These are phyloP conservation scores for Allolobophora icterica DNA, from an alignment of 2,888 invertebrate genomes.

Conservation along the genomic window DNA sequence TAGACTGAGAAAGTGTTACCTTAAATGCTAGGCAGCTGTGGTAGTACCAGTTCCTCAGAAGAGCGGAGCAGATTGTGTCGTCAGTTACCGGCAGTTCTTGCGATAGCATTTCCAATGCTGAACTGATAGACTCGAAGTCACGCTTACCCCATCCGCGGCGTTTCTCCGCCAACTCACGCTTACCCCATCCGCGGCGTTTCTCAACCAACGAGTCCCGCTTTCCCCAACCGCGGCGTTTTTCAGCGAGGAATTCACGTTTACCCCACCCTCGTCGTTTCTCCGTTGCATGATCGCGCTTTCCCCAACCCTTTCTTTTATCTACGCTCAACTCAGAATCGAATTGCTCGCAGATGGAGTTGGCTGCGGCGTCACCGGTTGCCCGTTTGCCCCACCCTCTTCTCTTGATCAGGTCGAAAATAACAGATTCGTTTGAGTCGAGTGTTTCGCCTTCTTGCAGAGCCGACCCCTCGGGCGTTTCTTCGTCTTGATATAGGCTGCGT, in stretches of 20 bases:
- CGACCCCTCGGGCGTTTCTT: neutral
- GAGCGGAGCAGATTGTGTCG: neutral
- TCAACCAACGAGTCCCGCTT: neutral
- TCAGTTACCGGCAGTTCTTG: neutral
- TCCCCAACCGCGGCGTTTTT: slow-evolving; percentile 12
- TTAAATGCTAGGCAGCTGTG: neutral
- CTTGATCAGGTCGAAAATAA: neutral
- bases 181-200: slow-evolving; percentile 21
- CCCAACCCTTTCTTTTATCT: neutral
- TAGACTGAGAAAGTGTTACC: neutral
- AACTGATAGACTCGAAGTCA: neutral
- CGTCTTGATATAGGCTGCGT: neutral
- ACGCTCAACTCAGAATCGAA: neutral
- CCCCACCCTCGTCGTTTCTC: slow-evolving; percentile 28
- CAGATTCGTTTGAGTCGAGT: neutral
- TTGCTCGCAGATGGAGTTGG: neutral
- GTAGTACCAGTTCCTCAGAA: neutral
- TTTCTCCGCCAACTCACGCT: neutral
- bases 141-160: slow-evolving; percentile 14
- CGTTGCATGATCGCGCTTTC: neutral
- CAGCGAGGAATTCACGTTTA: neutral
- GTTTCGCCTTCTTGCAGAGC: neutral
- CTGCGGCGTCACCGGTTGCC: neutral
- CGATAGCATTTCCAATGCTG: neutral
- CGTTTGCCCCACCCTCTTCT: neutral